Percentiles rank a stretch among this genome's conserved stretches.
Evolutionary conservation across 2,888 invertebrate species (phyloP).

Genomic region (Meta bourneti): DNA sequence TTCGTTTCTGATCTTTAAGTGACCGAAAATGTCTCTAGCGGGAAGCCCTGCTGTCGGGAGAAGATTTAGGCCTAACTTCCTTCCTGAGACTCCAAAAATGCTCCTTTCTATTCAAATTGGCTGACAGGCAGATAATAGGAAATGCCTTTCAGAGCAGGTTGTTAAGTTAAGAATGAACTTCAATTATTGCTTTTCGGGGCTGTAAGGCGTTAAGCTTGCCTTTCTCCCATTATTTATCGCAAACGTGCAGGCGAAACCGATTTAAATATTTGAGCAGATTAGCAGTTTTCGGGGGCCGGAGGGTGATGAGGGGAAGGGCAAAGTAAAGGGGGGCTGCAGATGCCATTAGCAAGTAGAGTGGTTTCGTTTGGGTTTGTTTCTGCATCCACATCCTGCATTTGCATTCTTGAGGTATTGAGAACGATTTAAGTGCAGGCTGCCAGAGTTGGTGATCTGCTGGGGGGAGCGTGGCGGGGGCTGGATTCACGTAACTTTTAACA

Average conservation of each 20-base stretch:
- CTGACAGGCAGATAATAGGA: constrained; percentile 75
- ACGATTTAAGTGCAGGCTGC: constrained; percentile 38
- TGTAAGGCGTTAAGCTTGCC: constrained; percentile 54
- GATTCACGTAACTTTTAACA: constrained; percentile 16
- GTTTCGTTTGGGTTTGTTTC: constrained; percentile 65
- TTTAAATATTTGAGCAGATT: constrained; percentile 75
- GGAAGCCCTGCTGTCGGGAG: neutral
- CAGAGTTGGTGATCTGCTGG: neutral
- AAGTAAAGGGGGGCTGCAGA: neutral
- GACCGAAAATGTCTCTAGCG: constrained; percentile 19
- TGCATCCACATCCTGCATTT: constrained; percentile 32
- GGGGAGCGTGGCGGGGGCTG: neutral
- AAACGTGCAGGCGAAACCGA: constrained; percentile 68
- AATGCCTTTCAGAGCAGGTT: constrained; percentile 72
- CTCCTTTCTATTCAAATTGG: constrained; percentile 64
- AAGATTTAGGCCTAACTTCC: constrained; percentile 58
- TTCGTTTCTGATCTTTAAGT: too few species aligned
- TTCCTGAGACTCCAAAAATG: constrained; percentile 36
- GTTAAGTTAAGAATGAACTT: constrained; percentile 74
- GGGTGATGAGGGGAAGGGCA: neutral
- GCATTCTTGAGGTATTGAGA: constrained; percentile 49
- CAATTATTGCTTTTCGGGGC: constrained; percentile 72
- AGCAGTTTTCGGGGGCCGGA: constrained; percentile 49
- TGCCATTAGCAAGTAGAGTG: constrained; percentile 62
- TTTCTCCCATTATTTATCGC: constrained; percentile 67